phyloP scores from a whole-genome alignment of 2,113 vertebrate species.

The Solenodon paradoxus region DNA sequence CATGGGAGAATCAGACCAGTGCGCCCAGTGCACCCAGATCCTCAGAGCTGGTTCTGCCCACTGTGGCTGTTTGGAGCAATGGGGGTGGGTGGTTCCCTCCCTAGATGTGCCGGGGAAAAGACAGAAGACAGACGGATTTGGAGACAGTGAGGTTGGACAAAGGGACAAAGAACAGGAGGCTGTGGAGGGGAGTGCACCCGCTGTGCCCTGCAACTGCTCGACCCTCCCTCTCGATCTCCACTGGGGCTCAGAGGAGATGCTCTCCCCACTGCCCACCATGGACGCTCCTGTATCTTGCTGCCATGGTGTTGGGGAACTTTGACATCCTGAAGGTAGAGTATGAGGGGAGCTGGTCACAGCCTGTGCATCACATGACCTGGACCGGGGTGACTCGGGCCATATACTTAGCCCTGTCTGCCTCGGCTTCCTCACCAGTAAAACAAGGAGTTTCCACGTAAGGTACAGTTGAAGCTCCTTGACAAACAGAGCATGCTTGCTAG shows the following conservation, averaged over 20 bases:
- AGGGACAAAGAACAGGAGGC: neutral
- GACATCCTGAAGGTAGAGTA: neutral
- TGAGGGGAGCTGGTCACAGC: neutral
- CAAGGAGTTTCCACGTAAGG: neutral
- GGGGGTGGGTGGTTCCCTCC: neutral
- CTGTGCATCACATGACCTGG: neutral
- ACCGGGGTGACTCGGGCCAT: neutral
- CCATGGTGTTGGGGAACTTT: no score
- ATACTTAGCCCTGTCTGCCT: neutral
- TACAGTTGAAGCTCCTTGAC: neutral
- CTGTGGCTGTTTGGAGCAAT: neutral
- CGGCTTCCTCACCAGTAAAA: neutral
- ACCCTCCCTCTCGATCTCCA: neutral
- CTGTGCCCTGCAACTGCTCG: no score
- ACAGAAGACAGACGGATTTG: neutral
- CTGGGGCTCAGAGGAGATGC: rapidly evolving
- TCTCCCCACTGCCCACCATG: no score
- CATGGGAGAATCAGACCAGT: no score
- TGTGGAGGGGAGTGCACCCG: no score
- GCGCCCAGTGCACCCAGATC: no score
- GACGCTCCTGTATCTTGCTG: no score
- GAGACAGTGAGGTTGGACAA: neutral
- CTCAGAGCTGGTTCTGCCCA: no score
- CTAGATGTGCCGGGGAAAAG: neutral
- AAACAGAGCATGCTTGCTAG: neutral